phyloP scores from a whole-genome alignment of 2,797 vertebrate genomes.

The Micropoecilia bifurca region DNA sequence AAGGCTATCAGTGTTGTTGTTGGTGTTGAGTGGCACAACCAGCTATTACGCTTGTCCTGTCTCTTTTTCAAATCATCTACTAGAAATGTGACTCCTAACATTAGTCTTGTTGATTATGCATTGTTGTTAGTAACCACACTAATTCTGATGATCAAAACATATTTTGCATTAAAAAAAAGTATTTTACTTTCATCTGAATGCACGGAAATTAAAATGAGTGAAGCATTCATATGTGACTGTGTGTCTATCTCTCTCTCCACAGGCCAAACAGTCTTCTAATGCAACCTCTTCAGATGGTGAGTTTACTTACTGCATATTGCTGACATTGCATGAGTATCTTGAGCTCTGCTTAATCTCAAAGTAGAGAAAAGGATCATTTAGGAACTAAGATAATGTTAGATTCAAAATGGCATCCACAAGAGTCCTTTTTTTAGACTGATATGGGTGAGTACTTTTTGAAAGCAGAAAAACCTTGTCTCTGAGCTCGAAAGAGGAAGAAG shows the following conservation, averaged over 20 bases:
- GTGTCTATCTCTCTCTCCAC: slow-evolving; percentile 47
- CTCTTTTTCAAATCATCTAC: background rate
- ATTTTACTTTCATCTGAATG: slow-evolving; percentile 4
- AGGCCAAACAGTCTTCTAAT: slow-evolving; percentile 65
- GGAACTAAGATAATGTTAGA: background rate
- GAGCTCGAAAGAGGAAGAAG: slow-evolving; percentile 23
- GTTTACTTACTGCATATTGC: slow-evolving; percentile 15
- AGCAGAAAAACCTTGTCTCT: background rate
- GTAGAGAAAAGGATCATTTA: background rate
- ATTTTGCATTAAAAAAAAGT: background rate
- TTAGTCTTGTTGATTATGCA: background rate
- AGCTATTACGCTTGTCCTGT: background rate
- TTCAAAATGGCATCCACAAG: background rate
- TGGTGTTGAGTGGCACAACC: background rate
- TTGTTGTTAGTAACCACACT: background rate
- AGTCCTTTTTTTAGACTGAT: too few species aligned
- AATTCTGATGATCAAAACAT: background rate
- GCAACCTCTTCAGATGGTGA: slow-evolving; percentile 67
- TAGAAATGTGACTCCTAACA: background rate
- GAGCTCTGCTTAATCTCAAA: background rate
- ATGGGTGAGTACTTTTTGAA: background rate
- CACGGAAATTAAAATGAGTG: background rate
- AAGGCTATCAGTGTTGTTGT: background rate
- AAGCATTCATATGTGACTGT: background rate
- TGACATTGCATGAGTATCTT: background rate